Evolutionary conservation across 2,888 invertebrate genomes (phyloP).

Genomic region (Brachyopa scutellaris): DNA sequence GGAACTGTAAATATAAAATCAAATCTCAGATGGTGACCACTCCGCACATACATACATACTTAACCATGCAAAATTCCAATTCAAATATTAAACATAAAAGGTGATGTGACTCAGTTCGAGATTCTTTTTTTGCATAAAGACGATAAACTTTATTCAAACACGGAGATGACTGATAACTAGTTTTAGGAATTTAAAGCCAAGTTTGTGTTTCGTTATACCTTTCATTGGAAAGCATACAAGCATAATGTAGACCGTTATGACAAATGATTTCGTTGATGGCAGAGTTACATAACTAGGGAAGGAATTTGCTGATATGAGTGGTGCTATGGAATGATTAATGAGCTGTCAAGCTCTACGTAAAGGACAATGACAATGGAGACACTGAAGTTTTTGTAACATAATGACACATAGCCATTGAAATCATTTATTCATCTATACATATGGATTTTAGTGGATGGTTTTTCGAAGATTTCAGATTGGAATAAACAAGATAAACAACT

Average conservation of each 20-base stretch:
- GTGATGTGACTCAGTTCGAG: slow-evolving; percentile 46
- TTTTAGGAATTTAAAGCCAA: slow-evolving; percentile 46
- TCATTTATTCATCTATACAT: too few species aligned
- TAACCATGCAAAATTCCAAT: slow-evolving; percentile 47
- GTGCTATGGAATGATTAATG: slow-evolving; percentile 38
- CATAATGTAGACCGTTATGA: slow-evolving; percentile 33
- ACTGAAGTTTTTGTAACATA: too few species aligned
- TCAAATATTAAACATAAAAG: slow-evolving; percentile 44
- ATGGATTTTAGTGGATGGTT: too few species aligned
- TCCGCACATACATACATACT: slow-evolving; percentile 18
- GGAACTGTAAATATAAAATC: slow-evolving; percentile 3
- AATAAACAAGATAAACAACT: too few species aligned
- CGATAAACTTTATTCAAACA: slow-evolving; percentile 19
- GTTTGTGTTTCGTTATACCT: slow-evolving; percentile 30
- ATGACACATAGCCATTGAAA: too few species aligned
- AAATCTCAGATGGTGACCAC: slow-evolving; percentile 17
- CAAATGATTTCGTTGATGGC: slow-evolving; percentile 40
- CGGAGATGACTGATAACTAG: slow-evolving; percentile 39
- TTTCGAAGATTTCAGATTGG: too few species aligned
- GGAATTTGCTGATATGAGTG: background rate
- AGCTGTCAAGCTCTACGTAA: background rate
- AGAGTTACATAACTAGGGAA: slow-evolving; percentile 1
- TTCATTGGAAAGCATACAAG: slow-evolving; percentile 19
- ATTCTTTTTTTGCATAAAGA: slow-evolving; percentile 43
- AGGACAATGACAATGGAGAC: background rate